phyloP scores from a whole-genome alignment of 2,888 invertebrate genomes.

The Leucoptera coffeella region DNA sequence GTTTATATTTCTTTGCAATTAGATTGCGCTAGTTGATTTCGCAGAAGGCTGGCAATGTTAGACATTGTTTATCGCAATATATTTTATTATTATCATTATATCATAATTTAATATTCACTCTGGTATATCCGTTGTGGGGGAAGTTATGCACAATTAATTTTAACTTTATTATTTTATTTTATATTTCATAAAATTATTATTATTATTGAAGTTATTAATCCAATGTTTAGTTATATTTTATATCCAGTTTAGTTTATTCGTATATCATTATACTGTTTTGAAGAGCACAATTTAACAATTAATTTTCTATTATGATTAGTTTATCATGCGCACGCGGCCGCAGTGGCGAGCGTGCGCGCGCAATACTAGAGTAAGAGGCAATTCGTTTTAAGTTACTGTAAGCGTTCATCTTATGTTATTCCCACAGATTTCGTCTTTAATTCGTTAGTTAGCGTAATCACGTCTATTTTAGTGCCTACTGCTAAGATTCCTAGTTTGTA shows the following conservation, averaged over 20 bases:
- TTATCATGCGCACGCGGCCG: too few species aligned
- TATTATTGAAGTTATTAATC: slow-evolving; percentile 27
- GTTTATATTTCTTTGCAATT: too few species aligned
- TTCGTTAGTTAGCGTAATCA: slow-evolving; percentile 47
- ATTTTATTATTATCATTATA: slow-evolving; percentile 27
- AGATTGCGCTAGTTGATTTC: slow-evolving; percentile 39
- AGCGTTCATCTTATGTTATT: too few species aligned
- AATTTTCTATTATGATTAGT: too few species aligned
- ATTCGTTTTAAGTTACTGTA: slow-evolving; percentile 32
- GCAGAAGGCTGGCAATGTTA: slow-evolving; percentile 22
- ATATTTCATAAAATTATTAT: slow-evolving; percentile 20
- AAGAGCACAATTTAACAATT: too few species aligned
- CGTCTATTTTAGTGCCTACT: slow-evolving; percentile 30
- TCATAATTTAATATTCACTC: slow-evolving; percentile 38
- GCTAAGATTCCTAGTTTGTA: slow-evolving; percentile 38
- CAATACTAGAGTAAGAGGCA: slow-evolving; percentile 47
- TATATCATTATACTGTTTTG: too few species aligned
- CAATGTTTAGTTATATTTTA: too few species aligned
- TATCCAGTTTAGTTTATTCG: too few species aligned
- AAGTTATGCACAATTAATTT: slow-evolving; percentile 28
- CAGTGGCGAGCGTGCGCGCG: slow-evolving; percentile 56
- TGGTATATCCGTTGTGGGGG: too few species aligned
- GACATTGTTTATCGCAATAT: slow-evolving; percentile 25
- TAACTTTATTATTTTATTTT: slow-evolving; percentile 29
- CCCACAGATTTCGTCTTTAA: slow-evolving; percentile 19